A percentile compares a stretch with the other conserved stretches of the same genome.
phyloP scores from a whole-genome alignment of 2,797 vertebrate species.

The Cirrhinus mrigala region DNA sequence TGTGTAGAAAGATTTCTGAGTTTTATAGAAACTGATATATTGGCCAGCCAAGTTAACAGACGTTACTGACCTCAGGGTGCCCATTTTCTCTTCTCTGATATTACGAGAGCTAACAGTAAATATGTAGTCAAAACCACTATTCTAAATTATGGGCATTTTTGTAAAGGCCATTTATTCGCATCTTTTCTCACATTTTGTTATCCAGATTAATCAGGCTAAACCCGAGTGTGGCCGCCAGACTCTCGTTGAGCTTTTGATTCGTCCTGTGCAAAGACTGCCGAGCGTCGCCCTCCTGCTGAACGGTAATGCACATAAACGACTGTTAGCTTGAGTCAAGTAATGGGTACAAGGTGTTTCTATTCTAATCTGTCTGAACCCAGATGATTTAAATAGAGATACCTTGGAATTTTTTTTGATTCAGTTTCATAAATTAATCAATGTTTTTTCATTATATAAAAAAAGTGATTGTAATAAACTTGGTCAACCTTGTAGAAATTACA shows the following conservation, averaged over 20 bases:
- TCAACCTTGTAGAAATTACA: not conserved
- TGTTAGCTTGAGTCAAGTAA: not conserved
- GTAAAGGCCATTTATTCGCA: not conserved
- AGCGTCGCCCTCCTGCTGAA: conserved; percentile 95
- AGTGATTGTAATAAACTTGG: not conserved
- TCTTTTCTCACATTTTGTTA: not conserved
- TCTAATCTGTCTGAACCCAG: not conserved
- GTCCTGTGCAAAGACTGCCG: conserved; percentile 96
- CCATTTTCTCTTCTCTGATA: not conserved
- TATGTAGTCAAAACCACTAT: too few species aligned
- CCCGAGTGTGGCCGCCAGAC: conserved; percentile 97
- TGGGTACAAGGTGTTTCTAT: not conserved
- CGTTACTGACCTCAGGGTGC: not conserved
- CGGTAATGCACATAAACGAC: conserved; percentile 77
- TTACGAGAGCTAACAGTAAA: not conserved
- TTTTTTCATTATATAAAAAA: not conserved
- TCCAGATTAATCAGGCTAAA: conserved; percentile 96
- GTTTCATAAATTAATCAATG: not conserved
- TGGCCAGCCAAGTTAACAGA: not conserved
- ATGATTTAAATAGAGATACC: not conserved
- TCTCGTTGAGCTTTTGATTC: conserved; percentile 93
- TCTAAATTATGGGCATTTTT: not conserved
- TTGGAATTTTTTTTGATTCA: not conserved
- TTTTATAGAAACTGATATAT: not conserved
- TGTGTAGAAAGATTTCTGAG: not conserved